Evolutionary conservation across 2,888 invertebrate genomes (phyloP), one percentile per base, ranked within the genome.

Genomic region (Anodontia alba): DNA sequence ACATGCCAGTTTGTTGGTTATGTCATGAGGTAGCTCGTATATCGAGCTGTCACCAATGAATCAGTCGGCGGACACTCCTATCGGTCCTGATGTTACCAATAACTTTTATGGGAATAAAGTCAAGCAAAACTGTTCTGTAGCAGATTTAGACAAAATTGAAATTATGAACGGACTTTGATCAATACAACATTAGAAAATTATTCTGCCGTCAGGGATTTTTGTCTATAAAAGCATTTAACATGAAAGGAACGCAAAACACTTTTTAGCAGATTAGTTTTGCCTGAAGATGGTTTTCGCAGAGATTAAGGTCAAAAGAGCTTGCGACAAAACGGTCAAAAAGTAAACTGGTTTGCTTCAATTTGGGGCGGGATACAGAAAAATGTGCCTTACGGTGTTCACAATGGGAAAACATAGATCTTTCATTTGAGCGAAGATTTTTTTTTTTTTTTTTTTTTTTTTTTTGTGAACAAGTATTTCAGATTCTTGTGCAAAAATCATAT

Each of bases 111-210:
- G 7, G 12, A 38, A 38, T 12, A 38, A 38, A 38, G 38, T 38
- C 38, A 38, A 12, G 5, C 12, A 12, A 12, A 38, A 38, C 7
- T 62, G 29, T 62, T 62, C 29, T 33, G 62, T 20, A 10, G 31
- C 17, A 17, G 62, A 62, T 33, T 62, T 26, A 31, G 33, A 62
- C 33, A 33, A 62, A 62, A 62, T 62, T 62, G 62, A 62, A 62
- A 62, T 62, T 62, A 62, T 62, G 62, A 62, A 62, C 62, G 62
- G 33, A 62, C 62, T 62, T 62, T 62, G 62, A 62, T 62, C 62
- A 62, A 10, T 62, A 31, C 33, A 20, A 10, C 7, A 29, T 62
- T 62, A 62, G 62, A 62, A 62, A 62, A 62, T 62, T 31, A 33
- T 62, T 62, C 1, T 20, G 62, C 62, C 62, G 62, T 62, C 20